Base-by-base conservation (phyloP, 2,888 invertebrate species). In the Eupithecia exiguata region DNA sequence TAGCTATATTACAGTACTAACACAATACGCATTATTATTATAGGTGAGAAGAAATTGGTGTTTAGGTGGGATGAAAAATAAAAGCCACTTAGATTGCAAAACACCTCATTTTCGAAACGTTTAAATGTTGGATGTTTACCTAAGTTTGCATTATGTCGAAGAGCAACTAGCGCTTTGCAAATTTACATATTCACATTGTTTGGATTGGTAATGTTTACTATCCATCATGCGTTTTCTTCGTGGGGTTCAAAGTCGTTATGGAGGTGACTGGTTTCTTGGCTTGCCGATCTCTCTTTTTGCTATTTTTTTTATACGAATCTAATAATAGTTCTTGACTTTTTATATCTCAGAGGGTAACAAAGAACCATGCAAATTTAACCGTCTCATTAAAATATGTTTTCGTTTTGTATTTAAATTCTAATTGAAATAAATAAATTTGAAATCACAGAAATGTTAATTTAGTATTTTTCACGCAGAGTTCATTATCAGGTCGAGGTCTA, bases 201-300 rank as follows among this genome's bases (percentile, higher is more conserved):
- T 30, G 21, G 21, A 38, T 65, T 38, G 10, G 12, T 38, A n/a
- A 65, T 65, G 25, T 72, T 69, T 66, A 36, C 49, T 67, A 18
- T 61, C 6, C 3, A 65, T 69, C 67, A 68, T 16, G 69, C 40
- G 25, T 30, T 43, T 69, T 38, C 36, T n/a, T 18, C 65, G 63
- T 70, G 70, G 63, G 62, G 63, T 69, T 72, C 53, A 65, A 72
- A 68, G 68, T 72, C 46, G 36, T 65, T 65, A 63, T 63, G 35
- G 25, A 58, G 25, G 5, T 58, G 25, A 58, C 58, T 58, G 58
- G 58, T 58, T 65, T n/a, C 63, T 65, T 36, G 36, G n/a, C n/a
- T 36, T 36, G 36, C 38, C 38, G 21, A 21, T 58, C 25, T 12
- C 58, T 58, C 10, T 1, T 7, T 25, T n/a, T 58, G 58, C 25